A percentile compares a stretch with the other conserved stretches of the same genome.
phyloP scores from a whole-genome alignment of 2,888 invertebrate species.

The Platycheirus rosarum region DNA sequence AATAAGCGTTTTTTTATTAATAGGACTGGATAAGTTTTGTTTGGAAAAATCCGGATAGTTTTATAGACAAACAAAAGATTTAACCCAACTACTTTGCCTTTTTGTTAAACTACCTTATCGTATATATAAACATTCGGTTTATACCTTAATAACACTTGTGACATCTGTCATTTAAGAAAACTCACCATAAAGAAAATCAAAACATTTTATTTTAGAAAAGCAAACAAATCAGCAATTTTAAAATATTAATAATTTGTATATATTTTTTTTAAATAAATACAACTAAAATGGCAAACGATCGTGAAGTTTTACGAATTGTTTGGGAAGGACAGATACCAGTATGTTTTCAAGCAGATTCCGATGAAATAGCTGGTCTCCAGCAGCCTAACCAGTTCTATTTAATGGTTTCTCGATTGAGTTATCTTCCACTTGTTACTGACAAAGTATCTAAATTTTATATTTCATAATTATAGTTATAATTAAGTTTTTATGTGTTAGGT shows the following conservation, averaged over 20 bases:
- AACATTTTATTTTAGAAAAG: slow-evolving; percentile 33
- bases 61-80: no score
- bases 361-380: slow-evolving; percentile 94
- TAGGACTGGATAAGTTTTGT: no score
- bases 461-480: background rate
- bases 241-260: background rate
- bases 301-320: slow-evolving; percentile 95
- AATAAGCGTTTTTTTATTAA: no score
- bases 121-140: background rate
- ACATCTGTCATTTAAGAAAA: slow-evolving; percentile 9
- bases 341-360: slow-evolving; percentile 93
- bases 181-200: slow-evolving; percentile 20
- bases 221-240: slow-evolving; percentile 46
- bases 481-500: slow-evolving; percentile 84
- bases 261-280: slow-evolving; percentile 85
- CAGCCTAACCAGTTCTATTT: slow-evolving; percentile 96
- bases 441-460: slow-evolving; percentile 86
- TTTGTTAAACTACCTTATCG: background rate
- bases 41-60: no score
- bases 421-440: slow-evolving; percentile 96
- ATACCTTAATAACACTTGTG: background rate
- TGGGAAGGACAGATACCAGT: slow-evolving; percentile 98
- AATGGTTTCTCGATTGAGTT: slow-evolving; percentile 96
- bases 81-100: background rate
- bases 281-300: slow-evolving; percentile 98